Conservation (phyloP, 2,113 vertebrate genomes). For the Cyanocitta stelleri region DNA sequence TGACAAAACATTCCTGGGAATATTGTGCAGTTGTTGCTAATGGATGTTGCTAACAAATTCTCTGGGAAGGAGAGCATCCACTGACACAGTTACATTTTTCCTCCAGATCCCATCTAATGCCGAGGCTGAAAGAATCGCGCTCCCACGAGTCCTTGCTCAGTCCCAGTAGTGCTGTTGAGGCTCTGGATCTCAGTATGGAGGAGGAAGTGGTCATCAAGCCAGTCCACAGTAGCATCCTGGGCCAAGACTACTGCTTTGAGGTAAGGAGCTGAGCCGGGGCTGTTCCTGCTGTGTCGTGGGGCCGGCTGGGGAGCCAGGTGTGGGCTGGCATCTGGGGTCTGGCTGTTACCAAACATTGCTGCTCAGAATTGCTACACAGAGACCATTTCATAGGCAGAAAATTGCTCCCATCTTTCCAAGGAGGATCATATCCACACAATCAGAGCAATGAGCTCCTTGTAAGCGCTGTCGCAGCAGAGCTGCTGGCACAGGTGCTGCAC, state of each 20-base stretch:
- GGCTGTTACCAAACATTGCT: not conserved
- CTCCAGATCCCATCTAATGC: constrained; percentile 98
- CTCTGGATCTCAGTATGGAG: constrained; percentile 99
- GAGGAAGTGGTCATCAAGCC: constrained; percentile 96
- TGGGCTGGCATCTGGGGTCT: not conserved
- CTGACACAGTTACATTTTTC: not conserved
- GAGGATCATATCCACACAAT: not conserved
- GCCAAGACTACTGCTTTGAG: constrained; percentile 98
- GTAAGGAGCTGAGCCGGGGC: constrained; percentile 60
- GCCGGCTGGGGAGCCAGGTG: not conserved
- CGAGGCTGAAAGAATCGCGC: constrained; percentile 97
- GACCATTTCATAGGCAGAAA: not conserved
- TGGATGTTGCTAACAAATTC: not conserved
- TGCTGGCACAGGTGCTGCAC: not conserved
- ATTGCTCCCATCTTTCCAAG: not conserved
- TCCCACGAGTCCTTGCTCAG: constrained; percentile 99
- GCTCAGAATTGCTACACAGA: not conserved
- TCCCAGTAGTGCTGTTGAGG: constrained; percentile 94
- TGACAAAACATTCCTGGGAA: not conserved
- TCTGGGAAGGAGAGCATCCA: not conserved
- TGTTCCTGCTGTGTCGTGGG: fast-evolving
- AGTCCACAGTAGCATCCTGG: constrained; percentile 96
- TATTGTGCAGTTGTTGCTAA: not conserved
- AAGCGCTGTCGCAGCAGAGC: not conserved
- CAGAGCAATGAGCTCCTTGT: not conserved